Conservation (phyloP, 2,797 vertebrate genomes). For the Linurgus olivaceus region DNA sequence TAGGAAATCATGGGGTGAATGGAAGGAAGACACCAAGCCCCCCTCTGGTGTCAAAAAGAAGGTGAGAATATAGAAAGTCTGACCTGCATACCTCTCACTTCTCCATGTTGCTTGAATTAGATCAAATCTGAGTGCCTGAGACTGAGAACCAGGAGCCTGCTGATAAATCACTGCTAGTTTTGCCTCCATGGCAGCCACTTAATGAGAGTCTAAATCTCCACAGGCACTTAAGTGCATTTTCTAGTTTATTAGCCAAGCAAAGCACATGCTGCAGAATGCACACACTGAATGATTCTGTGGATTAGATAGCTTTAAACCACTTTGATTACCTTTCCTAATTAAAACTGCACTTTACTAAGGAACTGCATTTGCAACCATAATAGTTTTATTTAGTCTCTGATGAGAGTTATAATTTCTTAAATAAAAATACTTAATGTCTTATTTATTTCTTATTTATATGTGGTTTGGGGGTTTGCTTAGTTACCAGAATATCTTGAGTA, state of each 20-base stretch:
- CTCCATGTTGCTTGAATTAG: neutral
- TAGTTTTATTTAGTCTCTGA: neutral
- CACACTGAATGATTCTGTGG: neutral
- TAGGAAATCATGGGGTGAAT: neutral
- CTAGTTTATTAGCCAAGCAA: constrained; percentile 34
- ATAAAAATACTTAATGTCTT: neutral
- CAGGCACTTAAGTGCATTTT: neutral
- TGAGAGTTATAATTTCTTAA: neutral
- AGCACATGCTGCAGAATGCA: neutral
- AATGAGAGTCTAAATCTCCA: constrained; percentile 21
- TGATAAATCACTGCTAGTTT: constrained; percentile 31
- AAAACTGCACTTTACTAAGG: constrained; percentile 28
- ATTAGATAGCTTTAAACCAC: constrained; percentile 8
- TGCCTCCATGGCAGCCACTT: constrained; percentile 12
- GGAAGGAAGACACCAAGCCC: neutral
- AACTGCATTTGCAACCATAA: neutral
- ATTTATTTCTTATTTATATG: neutral
- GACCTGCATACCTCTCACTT: neutral
- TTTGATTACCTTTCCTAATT: constrained; percentile 43
- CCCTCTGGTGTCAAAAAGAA: neutral
- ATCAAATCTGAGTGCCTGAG: neutral
- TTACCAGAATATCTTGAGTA: neutral
- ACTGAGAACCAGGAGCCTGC: neutral
- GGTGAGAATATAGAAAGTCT: neutral
- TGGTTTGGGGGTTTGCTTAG: neutral